A percentile compares a stretch with the other conserved stretches of the same genome.
These are phyloP conservation scores for Novumbra hubbsi DNA, from an alignment of 2,797 vertebrate species.

Conservation along the genomic window DNA sequence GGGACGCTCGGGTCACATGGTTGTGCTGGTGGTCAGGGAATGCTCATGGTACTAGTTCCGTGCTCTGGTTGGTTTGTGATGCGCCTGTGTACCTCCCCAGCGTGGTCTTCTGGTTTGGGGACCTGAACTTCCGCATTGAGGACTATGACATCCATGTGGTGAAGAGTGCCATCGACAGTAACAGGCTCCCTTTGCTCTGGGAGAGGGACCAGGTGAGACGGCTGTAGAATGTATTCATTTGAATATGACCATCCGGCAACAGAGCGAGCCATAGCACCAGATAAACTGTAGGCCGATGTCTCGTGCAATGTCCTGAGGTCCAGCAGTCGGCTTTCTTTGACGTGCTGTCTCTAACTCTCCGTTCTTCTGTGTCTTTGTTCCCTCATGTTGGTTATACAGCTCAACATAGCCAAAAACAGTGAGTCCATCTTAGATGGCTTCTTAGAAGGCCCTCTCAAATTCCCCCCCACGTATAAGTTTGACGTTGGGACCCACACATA, in stretches of 20 bases:
- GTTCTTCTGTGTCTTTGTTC: background rate
- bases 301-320: background rate
- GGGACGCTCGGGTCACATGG: background rate
- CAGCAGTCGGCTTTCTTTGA: background rate
- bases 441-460: slow-evolving; percentile 87
- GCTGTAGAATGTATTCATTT: slow-evolving; percentile 13
- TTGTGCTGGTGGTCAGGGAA: background rate
- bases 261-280: slow-evolving; percentile 45
- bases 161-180: slow-evolving; percentile 92
- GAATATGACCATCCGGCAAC: slow-evolving; percentile 31
- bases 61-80: background rate
- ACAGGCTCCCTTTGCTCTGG: slow-evolving; percentile 90
- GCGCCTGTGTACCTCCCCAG: slow-evolving; percentile 57
- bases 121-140: slow-evolving; percentile 97
- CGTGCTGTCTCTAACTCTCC: background rate
- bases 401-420: slow-evolving; percentile 92
- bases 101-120: slow-evolving; percentile 97
- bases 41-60: background rate
- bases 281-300: background rate
- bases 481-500: slow-evolving; percentile 96
- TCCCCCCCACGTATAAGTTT: slow-evolving; percentile 96
- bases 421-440: slow-evolving; percentile 92
- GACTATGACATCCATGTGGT: slow-evolving; percentile 95
- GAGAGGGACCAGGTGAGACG: slow-evolving; percentile 93
- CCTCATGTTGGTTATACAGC: slow-evolving; percentile 66